A percentile compares a stretch with the other conserved stretches of the same genome.
Conservation (phyloP, 2,888 invertebrate species). For the Chouioia cunea region DNA sequence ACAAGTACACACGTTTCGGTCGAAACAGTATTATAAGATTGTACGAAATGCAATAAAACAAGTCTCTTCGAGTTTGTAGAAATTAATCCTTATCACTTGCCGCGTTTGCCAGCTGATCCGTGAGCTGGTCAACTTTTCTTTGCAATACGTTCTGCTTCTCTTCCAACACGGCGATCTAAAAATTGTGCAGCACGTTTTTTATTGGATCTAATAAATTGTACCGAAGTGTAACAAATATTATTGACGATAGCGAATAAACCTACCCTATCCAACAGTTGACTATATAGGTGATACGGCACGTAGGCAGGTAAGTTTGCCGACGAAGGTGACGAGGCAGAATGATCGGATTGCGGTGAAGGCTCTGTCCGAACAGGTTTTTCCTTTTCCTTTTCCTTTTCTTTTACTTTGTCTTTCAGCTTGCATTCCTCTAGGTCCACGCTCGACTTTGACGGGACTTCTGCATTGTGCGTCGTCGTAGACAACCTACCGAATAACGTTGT, state of each 20-base stretch:
- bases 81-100: constrained; percentile 50
- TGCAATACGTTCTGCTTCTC: constrained; percentile 60
- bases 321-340: constrained; percentile 38
- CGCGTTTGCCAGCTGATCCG: constrained; percentile 58
- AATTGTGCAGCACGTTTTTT: constrained; percentile 1
- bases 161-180: constrained; percentile 60
- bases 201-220: not conserved
- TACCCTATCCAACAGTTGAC: constrained; percentile 64
- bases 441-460: constrained; percentile 52
- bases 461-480: constrained; percentile 49
- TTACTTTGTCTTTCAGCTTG: constrained; percentile 47
- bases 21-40: constrained; percentile 36
- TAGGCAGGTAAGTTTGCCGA: constrained; percentile 57
- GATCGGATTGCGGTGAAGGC: constrained; percentile 38
- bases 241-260: constrained; percentile 29
- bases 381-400: constrained; percentile 57
- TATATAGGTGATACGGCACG: constrained; percentile 65
- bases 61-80: constrained; percentile 27
- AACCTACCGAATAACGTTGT: constrained; percentile 45
- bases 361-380: constrained; percentile 54
- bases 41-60: constrained; percentile 39
- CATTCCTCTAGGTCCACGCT: constrained; percentile 13
- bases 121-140: constrained; percentile 58
- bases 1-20: constrained; percentile 10
- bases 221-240: constrained; percentile 11